phyloP scores from a whole-genome alignment of 92 coral and sea anemone genomes.

The Porites rus region DNA sequence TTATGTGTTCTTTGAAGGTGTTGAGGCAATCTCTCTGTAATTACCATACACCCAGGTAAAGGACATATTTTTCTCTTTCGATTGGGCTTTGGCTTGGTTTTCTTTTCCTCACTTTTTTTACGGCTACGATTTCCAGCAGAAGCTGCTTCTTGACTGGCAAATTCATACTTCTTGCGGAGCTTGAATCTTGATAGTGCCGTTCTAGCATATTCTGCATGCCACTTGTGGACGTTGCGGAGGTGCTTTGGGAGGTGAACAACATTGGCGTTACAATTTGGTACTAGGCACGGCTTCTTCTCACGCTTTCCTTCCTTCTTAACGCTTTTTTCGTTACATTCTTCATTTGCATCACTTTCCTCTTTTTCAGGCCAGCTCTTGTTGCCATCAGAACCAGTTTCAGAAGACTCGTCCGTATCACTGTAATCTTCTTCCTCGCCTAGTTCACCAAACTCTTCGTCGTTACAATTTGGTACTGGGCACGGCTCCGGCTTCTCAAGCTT shows the following conservation, averaged over 20 bases:
- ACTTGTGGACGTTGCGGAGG: slow-evolving; percentile 38
- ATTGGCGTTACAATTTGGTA: slow-evolving; percentile 4
- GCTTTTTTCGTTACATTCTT: neutral
- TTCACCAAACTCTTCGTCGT: neutral
- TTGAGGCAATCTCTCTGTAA: slow-evolving; percentile 49
- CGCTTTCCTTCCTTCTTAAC: neutral
- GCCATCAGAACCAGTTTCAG: neutral
- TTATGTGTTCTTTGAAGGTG: slow-evolving; percentile 38
- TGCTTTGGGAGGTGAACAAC: slow-evolving; percentile 45
- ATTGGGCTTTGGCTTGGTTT: neutral
- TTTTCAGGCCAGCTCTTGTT: neutral
- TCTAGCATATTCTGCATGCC: slow-evolving; percentile 18
- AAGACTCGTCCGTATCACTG: too few relatives aligned
- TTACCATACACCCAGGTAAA: slow-evolving; percentile 18
- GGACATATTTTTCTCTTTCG: slow-evolving; percentile 9
- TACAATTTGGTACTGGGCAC: slow-evolving; percentile 29
- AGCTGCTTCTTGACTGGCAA: slow-evolving; percentile 22
- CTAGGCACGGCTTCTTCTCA: slow-evolving; percentile 29
- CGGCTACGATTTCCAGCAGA: slow-evolving; percentile 10
- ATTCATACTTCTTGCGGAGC: slow-evolving; percentile 34
- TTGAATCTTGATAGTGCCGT: slow-evolving; percentile 22
- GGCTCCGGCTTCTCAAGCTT: slow-evolving; percentile 15
- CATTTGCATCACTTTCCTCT: neutral
- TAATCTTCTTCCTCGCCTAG: neutral
- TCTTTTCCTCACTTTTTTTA: slow-evolving; percentile 10